These are phyloP conservation scores for Melipona bicolor DNA, from an alignment of 2,888 invertebrate genomes.

Conservation along the genomic window DNA sequence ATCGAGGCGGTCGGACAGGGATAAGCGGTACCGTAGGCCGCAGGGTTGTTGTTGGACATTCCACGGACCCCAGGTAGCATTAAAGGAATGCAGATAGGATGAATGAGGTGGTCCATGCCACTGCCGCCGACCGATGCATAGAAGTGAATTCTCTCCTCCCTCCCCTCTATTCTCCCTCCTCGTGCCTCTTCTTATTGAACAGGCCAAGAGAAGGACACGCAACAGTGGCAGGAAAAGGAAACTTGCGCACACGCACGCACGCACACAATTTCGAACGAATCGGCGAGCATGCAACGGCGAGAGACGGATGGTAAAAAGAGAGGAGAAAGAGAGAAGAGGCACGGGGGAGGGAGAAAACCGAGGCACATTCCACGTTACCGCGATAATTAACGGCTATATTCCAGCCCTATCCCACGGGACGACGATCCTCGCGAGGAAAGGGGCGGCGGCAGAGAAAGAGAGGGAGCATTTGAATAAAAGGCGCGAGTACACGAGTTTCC, in stretches of 20 bases:
- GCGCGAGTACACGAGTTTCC: slow-evolving; percentile 75
- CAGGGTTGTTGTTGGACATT: slow-evolving; percentile 74
- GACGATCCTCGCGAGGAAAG: slow-evolving; percentile 50
- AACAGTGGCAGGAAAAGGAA: neutral
- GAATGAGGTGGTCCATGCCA: slow-evolving; percentile 82
- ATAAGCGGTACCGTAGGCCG: slow-evolving; percentile 67
- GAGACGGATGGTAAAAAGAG: slow-evolving; percentile 14
- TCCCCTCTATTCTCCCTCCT: neutral
- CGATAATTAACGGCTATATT: slow-evolving; percentile 78
- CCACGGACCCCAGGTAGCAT: slow-evolving; percentile 82
- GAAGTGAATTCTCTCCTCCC: slow-evolving; percentile 64
- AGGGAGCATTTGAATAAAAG: slow-evolving; percentile 70
- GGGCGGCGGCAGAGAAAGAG: neutral
- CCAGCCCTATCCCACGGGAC: slow-evolving; percentile 69
- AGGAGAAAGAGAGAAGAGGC: neutral
- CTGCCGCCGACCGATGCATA: slow-evolving; percentile 71
- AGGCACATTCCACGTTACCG: slow-evolving; percentile 77
- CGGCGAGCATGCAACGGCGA: slow-evolving; percentile 16
- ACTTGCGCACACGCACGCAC: slow-evolving; percentile 1
- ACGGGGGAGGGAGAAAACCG: slow-evolving; percentile 56
- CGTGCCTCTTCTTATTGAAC: neutral
- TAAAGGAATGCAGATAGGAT: slow-evolving; percentile 82
- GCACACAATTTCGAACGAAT: slow-evolving; percentile 16
- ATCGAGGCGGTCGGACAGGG: slow-evolving; percentile 12
- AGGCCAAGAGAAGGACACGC: slow-evolving; percentile 5